Evolutionary conservation across 2,888 invertebrate genomes (phyloP).

Genomic region (Pandemis heparana): DNA sequence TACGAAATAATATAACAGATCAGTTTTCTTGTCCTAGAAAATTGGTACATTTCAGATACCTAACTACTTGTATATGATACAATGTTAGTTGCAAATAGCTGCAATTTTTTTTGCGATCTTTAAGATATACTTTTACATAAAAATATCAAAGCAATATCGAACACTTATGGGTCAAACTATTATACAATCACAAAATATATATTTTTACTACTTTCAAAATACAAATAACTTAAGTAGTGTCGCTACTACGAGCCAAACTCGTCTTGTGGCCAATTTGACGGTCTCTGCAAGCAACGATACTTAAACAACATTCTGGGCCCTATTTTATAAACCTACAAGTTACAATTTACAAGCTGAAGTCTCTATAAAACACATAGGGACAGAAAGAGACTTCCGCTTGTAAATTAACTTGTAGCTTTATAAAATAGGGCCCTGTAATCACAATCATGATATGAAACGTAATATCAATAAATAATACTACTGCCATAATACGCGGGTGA

Average conservation of each 20-base stretch:
- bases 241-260: neutral
- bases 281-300: no score
- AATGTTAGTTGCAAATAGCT: conserved; percentile 15
- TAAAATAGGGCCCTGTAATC: no score
- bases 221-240: neutral
- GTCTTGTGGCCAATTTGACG: neutral
- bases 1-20: neutral
- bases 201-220: neutral
- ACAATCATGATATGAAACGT: conserved; percentile 12
- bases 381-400: no score
- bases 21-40: neutral
- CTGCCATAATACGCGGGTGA: conserved; percentile 7
- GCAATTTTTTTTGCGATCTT: neutral
- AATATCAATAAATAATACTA: conserved; percentile 23
- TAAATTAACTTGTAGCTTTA: no score
- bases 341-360: no score
- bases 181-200: conserved; percentile 25
- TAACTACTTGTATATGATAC: conserved; percentile 18
- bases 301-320: no score
- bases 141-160: conserved; percentile 32
- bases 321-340: no score
- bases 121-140: neutral
- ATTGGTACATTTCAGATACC: conserved; percentile 22
- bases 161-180: conserved; percentile 9
- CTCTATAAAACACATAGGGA: no score